Conservation (phyloP, 1,140 invertebrate species). For the Anastatus disparis region DNA sequence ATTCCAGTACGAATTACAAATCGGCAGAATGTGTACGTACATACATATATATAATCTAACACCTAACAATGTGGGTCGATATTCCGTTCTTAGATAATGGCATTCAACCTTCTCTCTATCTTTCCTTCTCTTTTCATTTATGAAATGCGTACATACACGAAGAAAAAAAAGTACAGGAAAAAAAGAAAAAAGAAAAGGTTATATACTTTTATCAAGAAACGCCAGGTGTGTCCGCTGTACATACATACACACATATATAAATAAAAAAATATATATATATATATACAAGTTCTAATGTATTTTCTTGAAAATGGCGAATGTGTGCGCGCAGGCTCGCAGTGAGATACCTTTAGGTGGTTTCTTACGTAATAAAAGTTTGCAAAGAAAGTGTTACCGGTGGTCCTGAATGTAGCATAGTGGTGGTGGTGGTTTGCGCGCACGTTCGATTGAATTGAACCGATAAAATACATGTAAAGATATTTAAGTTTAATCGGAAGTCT, state of each 20-base stretch:
- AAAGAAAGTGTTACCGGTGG: too few relatives aligned
- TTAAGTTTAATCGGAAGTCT: conserved; percentile 15
- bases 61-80: conserved; percentile 14
- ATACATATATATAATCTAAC: too few relatives aligned
- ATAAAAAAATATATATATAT: too few relatives aligned
- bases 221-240: background rate
- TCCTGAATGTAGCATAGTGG: too few relatives aligned
- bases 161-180: too few relatives aligned
- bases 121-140: background rate
- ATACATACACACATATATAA: too few relatives aligned
- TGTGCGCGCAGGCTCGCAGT: background rate
- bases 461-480: conserved; percentile 12
- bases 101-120: background rate
- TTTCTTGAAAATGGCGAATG: background rate
- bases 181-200: background rate
- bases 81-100: conserved; percentile 16
- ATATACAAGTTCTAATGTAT: too few relatives aligned
- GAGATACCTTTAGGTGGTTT: too few relatives aligned
- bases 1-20: too few relatives aligned
- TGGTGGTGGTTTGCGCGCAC: background rate
- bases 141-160: too few relatives aligned
- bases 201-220: background rate
- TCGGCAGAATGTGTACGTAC: too few relatives aligned
- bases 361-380: too few relatives aligned
- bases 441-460: background rate